Percentiles rank a stretch among this genome's conserved stretches.
Evolutionary conservation across 2,888 invertebrate species (phyloP).

Genomic region (Psylliodes chrysocephalus): DNA sequence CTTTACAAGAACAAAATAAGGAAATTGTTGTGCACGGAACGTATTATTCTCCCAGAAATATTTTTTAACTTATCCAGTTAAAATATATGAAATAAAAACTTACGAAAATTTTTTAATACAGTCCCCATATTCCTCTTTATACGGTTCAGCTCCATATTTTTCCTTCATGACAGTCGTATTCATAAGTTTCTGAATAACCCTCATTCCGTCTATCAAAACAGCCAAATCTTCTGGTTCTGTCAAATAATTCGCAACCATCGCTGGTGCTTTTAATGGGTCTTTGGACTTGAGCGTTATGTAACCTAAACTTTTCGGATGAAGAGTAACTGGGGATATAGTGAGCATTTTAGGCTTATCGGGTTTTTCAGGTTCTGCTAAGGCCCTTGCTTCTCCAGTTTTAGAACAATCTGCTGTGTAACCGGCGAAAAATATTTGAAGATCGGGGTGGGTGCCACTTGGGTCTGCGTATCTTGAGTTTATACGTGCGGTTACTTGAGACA

Average conservation of each 20-base stretch:
- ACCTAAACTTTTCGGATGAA: slow-evolving; percentile 76
- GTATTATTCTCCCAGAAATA: too few relatives aligned
- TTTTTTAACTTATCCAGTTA: too few relatives aligned
- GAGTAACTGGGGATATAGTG: slow-evolving; percentile 69
- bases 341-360: slow-evolving; percentile 58
- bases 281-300: slow-evolving; percentile 71
- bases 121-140: slow-evolving; percentile 65
- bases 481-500: slow-evolving; percentile 76
- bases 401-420: slow-evolving; percentile 73
- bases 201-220: slow-evolving; percentile 72
- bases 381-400: slow-evolving; percentile 65
- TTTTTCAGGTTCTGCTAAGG: slow-evolving; percentile 58
- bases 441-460: slow-evolving; percentile 70
- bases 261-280: slow-evolving; percentile 76
- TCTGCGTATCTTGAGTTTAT: slow-evolving; percentile 72
- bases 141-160: slow-evolving; percentile 69
- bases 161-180: slow-evolving; percentile 69
- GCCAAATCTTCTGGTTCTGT: slow-evolving; percentile 73
- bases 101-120: slow-evolving; percentile 63
- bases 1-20: too few relatives aligned
- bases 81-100: too few relatives aligned
- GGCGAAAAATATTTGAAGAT: slow-evolving; percentile 74
- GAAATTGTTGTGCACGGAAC: too few relatives aligned
- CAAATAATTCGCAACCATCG: slow-evolving; percentile 84
- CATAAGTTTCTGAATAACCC: slow-evolving; percentile 69